Evolutionary conservation across 2,113 vertebrate species (phyloP).

Genomic region (Protomyctophum bolini): DNA sequence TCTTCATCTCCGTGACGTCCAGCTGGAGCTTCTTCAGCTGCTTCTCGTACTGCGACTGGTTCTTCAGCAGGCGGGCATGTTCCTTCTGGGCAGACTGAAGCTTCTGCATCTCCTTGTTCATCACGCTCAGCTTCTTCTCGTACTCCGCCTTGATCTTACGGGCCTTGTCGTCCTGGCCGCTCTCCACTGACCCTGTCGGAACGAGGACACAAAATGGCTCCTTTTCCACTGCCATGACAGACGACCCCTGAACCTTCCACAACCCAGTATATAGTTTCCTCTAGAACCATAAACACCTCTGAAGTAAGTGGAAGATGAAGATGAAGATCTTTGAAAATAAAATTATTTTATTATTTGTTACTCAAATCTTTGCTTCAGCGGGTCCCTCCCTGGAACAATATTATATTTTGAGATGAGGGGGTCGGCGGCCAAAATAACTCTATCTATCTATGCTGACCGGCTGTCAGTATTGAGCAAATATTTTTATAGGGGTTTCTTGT

Average conservation of each 20-base stretch:
- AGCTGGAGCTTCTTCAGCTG: conserved; percentile 94
- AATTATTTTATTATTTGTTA: neutral
- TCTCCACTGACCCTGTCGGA: conserved; percentile 87
- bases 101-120: conserved; percentile 96
- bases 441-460: too few relatives aligned
- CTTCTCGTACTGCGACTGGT: conserved; percentile 96
- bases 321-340: neutral
- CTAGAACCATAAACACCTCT: too few relatives aligned
- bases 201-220: neutral
- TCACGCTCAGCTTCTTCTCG: conserved; percentile 92
- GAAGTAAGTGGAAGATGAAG: neutral
- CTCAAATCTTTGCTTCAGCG: neutral
- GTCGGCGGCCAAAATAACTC: too few relatives aligned
- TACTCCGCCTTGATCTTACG: conserved; percentile 94
- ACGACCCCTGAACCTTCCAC: too few relatives aligned
- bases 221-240: too few relatives aligned
- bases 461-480: too few relatives aligned
- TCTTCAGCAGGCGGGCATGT: conserved; percentile 93
- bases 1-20: conserved; percentile 97
- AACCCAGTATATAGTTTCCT: too few relatives aligned
- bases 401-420: too few relatives aligned
- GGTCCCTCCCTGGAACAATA: too few relatives aligned
- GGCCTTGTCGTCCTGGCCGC: conserved; percentile 91
- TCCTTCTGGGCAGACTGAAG: conserved; percentile 95
- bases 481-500: too few relatives aligned